Evolutionary conservation across 1,140 invertebrate genomes (phyloP), one percentile per base, ranked within the genome.

Genomic region (Rhopalosiphum maidis): DNA sequence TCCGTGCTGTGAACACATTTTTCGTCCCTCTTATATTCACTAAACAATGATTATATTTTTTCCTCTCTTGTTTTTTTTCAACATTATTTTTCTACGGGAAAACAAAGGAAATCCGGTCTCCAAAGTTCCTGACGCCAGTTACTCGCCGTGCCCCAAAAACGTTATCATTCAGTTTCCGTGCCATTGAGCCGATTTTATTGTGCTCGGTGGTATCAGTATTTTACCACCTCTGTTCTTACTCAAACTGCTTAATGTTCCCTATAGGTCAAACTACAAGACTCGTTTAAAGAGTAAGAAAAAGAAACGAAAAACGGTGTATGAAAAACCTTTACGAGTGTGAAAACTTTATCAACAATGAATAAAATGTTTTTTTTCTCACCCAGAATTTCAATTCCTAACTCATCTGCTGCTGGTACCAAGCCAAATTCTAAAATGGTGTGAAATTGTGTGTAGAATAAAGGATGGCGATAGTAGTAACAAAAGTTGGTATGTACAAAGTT

Each of bases 161-260:
- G 91, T 93, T 93, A 93, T 93, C 91, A 93, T 93, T 93, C 91
- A 43, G 68, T 93, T 93, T 93, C 91, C 91, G 77, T 93, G 82
- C 91, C 91, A 93, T 93, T 93, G 91, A 93, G 48, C 82, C 91
- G 82, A 93, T 93, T 93, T 93, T 93, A 93, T 83, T 85, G 91
- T 93, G 18, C 91, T 85, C 48, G 11, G 91, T 55, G 37, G 51
- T 93, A 93, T 86, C 82, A 93, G 91, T 86, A 86, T 93, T 93
- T 93, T 21, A 93, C 77, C 48, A 82, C 91, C 77, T 51, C 91
- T 25, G 35, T 77, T 86, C 48, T 37, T 83, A 83, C 60, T 92
- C n/a, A 46, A 46, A 35, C 68, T 55, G 43, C n/a, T 92, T 93
- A 93, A 93, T 93, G 82, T 35, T 86, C 37, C 25, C 15, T 25